These are phyloP conservation scores for Phalacrocorax aristotelis DNA, from an alignment of 2,113 vertebrate species.

Conservation along the genomic window DNA sequence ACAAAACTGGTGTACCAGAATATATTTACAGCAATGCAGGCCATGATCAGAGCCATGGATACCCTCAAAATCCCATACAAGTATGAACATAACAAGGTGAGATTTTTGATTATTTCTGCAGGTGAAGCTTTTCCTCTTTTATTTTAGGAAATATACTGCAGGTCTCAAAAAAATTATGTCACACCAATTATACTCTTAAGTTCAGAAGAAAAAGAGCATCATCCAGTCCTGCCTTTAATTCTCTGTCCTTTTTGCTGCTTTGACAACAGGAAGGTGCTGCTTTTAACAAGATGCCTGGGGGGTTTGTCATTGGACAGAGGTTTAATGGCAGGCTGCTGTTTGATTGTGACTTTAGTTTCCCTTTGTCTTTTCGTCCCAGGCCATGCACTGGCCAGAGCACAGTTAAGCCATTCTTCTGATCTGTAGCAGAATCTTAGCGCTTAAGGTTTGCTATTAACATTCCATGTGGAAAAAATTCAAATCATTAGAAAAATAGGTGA, in stretches of 20 bases:
- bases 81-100: slow-evolving; percentile 89
- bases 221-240: not conserved
- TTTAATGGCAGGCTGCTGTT: not conserved
- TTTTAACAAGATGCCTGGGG: not conserved
- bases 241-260: not conserved
- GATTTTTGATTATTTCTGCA: not conserved
- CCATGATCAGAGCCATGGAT: slow-evolving; percentile 95
- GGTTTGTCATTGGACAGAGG: not conserved
- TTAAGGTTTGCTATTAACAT: not conserved
- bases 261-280: not conserved
- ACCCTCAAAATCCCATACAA: slow-evolving; percentile 92
- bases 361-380: not conserved
- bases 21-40: slow-evolving; percentile 95
- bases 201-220: not conserved
- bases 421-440: not conserved
- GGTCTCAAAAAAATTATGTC: not conserved
- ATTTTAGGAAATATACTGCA: not conserved
- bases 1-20: slow-evolving; percentile 95
- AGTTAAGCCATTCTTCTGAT: not conserved
- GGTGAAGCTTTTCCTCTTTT: not conserved
- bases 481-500: not conserved
- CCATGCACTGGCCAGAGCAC: not conserved
- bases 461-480: not conserved
- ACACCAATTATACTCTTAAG: not conserved
- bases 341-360: not conserved